Percentiles rank a stretch among this genome's conserved stretches.
These are phyloP conservation scores for Astropecten irregularis DNA, from an alignment of 53 echinoderm and acorn worm genomes.

Conservation along the genomic window DNA sequence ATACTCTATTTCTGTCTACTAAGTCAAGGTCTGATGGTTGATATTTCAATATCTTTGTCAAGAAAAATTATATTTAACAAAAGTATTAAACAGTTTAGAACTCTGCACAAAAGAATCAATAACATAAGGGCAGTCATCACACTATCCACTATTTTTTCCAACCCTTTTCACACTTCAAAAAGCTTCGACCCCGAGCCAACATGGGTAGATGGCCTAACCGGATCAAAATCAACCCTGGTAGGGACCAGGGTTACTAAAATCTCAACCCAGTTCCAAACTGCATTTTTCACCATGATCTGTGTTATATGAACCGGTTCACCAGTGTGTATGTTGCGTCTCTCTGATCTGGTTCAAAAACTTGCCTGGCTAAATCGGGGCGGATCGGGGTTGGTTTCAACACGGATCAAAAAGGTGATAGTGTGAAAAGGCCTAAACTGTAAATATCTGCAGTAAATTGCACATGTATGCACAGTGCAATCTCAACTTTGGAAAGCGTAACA, in stretches of 20 bases:
- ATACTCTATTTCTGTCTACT: neutral
- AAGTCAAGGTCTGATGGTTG: neutral
- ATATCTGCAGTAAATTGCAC: neutral
- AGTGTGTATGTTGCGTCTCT: neutral
- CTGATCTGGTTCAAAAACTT: no score
- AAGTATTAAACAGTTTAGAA: no score
- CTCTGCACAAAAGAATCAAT: no score
- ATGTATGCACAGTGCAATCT: neutral
- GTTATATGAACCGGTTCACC: neutral
- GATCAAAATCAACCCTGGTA: neutral
- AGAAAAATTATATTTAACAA: neutral
- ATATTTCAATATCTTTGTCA: neutral
- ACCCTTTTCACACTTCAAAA: neutral
- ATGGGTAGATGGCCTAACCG: neutral
- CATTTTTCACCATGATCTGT: no score
- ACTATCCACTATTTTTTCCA: no score
- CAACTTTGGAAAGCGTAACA: neutral
- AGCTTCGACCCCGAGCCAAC: neutral
- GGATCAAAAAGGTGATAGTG: no score
- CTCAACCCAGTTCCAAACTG: neutral
- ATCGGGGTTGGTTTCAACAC: no score
- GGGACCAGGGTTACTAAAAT: neutral
- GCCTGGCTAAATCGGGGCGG: no score
- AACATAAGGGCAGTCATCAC: no score
- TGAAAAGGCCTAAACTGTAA: no score